Base-by-base conservation (phyloP, 2,888 invertebrate genomes). In the Drosophila incognita region DNA sequence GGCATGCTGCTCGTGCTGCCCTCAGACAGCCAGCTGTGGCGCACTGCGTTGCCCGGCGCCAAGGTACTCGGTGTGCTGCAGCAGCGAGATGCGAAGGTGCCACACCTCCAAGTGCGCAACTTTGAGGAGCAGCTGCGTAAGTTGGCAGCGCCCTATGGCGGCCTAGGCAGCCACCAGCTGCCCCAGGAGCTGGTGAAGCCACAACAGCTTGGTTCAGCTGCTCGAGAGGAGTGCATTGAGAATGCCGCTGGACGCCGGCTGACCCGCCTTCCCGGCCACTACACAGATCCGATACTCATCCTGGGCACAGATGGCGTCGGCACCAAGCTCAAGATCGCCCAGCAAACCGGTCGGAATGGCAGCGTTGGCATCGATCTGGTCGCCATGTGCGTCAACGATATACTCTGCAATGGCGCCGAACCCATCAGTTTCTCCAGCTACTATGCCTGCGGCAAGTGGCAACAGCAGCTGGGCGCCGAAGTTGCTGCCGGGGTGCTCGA, bases 241-340 rank as follows among this genome's bases (percentile, higher is more conserved):
- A 91, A 78, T 61, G 84, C 54, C 36, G 71, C 68, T 73, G 92
- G 74, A 76, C 93, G 52, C 83, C 91, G 90, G 90, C 93, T 93
- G 8, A 92, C 90, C 0, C 85, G 89, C 5, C 69, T 93, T 4
- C 92, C 93, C 59, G 92, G 93, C 0, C 84, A 75, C 1, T 94
- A 92, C 82, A 94, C 94, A 62, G 97, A 98, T 92, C 98, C 99
- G 0, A 95, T 99, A 31, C 94, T 99, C 0, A 97, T 99, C 0
- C 96, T 99, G 49, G 99, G 99, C 1, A 97, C 99, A 0, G 99
- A 99, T 94, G 99, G 99, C n/a, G 99, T 99, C 24, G 99, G 99
- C 59, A 99, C 99, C 0, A 99, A 99, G 93, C 94, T 99, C 13
- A 97, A 97, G 96, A 95, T 97, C 74, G 99, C 99, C 0, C 97